Conservation (phyloP, 2,888 invertebrate genomes). For the Colostygia pectinataria region DNA sequence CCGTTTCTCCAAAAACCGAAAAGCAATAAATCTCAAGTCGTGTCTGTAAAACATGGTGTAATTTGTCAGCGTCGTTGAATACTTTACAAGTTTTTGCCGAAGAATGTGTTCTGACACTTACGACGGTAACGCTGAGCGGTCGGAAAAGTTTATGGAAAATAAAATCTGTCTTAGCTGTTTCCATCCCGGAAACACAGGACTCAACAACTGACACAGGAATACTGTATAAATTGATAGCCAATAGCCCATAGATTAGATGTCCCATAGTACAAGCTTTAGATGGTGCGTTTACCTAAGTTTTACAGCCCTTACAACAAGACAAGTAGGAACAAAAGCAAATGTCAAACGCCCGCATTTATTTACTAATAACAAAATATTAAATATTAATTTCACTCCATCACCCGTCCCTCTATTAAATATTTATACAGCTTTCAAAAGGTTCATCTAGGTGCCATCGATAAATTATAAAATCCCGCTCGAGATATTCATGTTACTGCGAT, state of each 20-base stretch:
- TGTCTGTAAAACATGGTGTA: slow-evolving; percentile 54
- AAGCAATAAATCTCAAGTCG: slow-evolving; percentile 50
- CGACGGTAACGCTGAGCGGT: slow-evolving; percentile 23
- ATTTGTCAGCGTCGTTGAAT: slow-evolving; percentile 55
- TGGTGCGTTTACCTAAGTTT: too few species aligned
- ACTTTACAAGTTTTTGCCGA: slow-evolving; percentile 50
- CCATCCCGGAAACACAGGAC: too few species aligned
- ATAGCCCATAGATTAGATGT: too few species aligned
- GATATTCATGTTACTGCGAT: slow-evolving; percentile 57
- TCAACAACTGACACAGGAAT: too few species aligned
- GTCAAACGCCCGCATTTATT: slow-evolving; percentile 19
- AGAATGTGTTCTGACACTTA: slow-evolving; percentile 31
- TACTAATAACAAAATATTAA: slow-evolving; percentile 51
- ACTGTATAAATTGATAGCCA: too few species aligned
- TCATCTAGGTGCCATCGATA: slow-evolving; percentile 58
- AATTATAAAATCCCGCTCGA: slow-evolving; percentile 58
- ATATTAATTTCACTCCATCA: slow-evolving; percentile 52
- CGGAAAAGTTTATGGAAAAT: slow-evolving; percentile 13
- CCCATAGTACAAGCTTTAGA: too few species aligned
- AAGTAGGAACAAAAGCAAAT: slow-evolving; percentile 14
- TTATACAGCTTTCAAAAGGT: slow-evolving; percentile 57
- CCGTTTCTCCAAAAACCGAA: neutral
- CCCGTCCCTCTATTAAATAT: slow-evolving; percentile 54
- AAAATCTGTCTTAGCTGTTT: slow-evolving; percentile 5
- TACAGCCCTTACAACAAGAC: too few species aligned